A percentile compares a stretch with the other conserved stretches of the same genome.
Evolutionary conservation across 30 jellyfish, hydroid and myxozoan genomes (phyloP).

Genomic region (Hydra vulgaris): DNA sequence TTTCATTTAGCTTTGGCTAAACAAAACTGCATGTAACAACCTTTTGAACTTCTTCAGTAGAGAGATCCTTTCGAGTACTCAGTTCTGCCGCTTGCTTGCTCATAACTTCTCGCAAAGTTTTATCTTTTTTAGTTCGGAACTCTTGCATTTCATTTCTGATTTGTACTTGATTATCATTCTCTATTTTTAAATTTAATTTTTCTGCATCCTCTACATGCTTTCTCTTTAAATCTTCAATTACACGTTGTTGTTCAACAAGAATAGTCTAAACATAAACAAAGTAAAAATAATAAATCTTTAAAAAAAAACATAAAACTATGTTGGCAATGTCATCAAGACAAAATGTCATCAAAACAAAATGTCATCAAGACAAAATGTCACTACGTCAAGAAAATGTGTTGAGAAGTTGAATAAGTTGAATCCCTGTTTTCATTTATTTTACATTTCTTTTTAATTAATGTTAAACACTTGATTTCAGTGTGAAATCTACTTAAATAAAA

Average conservation of each 20-base stretch:
- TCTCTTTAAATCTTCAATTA: conserved; percentile 60
- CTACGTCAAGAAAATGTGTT: too few species aligned
- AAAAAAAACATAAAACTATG: too few species aligned
- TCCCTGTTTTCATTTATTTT: too few species aligned
- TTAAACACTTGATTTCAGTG: too few species aligned
- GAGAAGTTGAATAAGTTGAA: too few species aligned
- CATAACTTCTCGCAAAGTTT: conserved; percentile 57
- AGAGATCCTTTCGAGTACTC: conserved; percentile 59
- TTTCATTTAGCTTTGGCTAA: too few species aligned
- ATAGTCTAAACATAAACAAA: conserved; percentile 39
- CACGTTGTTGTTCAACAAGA: conserved; percentile 70
- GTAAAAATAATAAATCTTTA: not conserved
- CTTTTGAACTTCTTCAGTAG: conserved; percentile 14
- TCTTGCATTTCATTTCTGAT: conserved; percentile 51
- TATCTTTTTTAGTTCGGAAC: conserved; percentile 56
- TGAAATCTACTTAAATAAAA: too few species aligned
- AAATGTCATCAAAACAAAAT: too few species aligned
- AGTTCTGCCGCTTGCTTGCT: conserved; percentile 80
- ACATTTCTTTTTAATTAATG: too few species aligned
- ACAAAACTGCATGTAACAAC: not conserved
- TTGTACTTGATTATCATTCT: conserved; percentile 52
- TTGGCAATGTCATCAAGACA: too few species aligned
- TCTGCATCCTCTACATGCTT: conserved; percentile 46
- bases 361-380: too few species aligned
- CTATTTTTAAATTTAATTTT: conserved; percentile 42